These are phyloP conservation scores for Sylvia atricapilla DNA, from an alignment of 2,113 vertebrate species.

Conservation along the genomic window DNA sequence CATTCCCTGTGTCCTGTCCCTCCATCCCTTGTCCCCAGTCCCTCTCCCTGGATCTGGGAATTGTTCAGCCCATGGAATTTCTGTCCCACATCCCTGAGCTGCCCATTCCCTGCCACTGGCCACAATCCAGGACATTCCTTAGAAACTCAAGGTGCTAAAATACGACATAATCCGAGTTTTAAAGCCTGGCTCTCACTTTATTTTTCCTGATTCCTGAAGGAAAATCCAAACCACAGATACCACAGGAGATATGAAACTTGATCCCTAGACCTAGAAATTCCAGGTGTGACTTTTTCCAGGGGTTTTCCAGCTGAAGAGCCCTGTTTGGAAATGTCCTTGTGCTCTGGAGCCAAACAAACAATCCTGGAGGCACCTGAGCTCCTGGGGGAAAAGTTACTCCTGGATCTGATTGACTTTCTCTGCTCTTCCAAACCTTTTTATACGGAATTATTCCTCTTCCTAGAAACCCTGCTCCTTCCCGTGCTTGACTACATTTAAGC, in stretches of 20 bases:
- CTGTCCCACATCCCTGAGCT: background rate
- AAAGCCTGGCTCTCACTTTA: background rate
- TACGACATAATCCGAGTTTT: background rate
- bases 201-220: background rate
- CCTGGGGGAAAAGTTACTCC: rapidly evolving
- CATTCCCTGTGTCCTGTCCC: background rate
- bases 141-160: background rate
- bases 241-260: background rate
- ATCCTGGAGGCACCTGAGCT: background rate
- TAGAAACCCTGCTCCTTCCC: background rate
- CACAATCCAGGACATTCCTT: background rate
- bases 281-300: background rate
- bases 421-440: background rate
- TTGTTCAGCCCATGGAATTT: background rate
- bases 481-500: background rate
- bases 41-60: background rate
- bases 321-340: background rate
- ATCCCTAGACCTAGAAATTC: background rate
- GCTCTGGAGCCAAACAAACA: background rate
- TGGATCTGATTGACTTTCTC: rapidly evolving
- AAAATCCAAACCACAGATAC: background rate
- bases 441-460: background rate
- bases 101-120: background rate
- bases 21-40: no score
- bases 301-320: background rate